Evolutionary conservation across 2,797 vertebrate genomes (phyloP), one percentile per base, ranked within the genome.

Genomic region (Lutra lutra): DNA sequence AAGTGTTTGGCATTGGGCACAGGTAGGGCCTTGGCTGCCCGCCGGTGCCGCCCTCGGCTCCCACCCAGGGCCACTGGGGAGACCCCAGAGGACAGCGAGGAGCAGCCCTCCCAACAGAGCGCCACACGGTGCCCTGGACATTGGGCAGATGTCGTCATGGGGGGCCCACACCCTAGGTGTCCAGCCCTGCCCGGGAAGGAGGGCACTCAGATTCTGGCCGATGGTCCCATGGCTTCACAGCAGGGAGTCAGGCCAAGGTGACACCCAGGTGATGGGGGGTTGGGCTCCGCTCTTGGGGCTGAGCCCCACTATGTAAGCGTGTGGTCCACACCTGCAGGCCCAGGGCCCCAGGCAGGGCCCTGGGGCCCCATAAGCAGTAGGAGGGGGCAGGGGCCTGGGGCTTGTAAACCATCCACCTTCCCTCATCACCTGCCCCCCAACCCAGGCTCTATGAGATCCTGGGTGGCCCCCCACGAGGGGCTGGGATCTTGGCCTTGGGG

Each of bases 401-500:
- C 40, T n/a, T 13, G 2, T 2, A 66, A 43, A 35, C n/a, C 1
- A 3, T 35, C 78, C 2, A 25, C 18, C 29, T 13, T 4, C 17
- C 7, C 6, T 8, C 35, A 10, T 56, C 27, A 17, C 48, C 62
- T 12, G 12, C 25, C 18, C n/a, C 43, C n/a, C 7, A 38, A 8
- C 18, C 38, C 35, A n/a, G 43, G 40, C 32, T 35, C 6, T 1
- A 32, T 8, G 32, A 3, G 46, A 13, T 25, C 21, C 48, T 5
- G 21, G 20, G 27, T 2, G 51, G 68, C 3, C 18, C 21, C 43
- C 5, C 6, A 0, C 1, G 0, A 72, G 15, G 3, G 12, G 68
- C 73, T 8, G 23, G 70, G 70, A 27, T n/a, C 70, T 18, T n/a
- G 35, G 20, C 20, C 21, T 43, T 0, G 40, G 23, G 21, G 48